Base-by-base conservation (phyloP, 2,888 invertebrate genomes). In the Zaprionus bogoriensis region DNA sequence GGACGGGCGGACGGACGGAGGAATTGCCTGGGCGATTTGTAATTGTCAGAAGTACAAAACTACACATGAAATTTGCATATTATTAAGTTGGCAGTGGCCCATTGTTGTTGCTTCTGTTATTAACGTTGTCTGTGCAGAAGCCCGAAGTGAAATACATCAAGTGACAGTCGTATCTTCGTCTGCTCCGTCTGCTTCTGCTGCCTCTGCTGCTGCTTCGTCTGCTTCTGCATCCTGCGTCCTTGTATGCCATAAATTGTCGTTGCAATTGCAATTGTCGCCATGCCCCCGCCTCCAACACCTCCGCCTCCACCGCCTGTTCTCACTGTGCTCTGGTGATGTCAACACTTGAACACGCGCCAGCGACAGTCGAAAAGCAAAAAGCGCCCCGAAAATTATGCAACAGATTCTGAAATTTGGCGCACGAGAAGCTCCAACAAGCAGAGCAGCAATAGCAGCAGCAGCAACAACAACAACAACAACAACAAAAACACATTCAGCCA, bases 261-360 rank as follows among this genome's bases (percentile, higher is more conserved):
- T 68, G 79, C 79, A 85, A 76, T 76, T 87, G 82, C 84, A 84
- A 85, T 85, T 87, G 80, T 74, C 74, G 68, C 81, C 54, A 17
- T 5, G 28, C 12, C 22, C 5, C 41, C 22, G 3, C 4, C 39
- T 23, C 10, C n/a, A n/a, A n/a, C n/a, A n/a, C n/a, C n/a, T 32
- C 9, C 28, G 14, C 28, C 3, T 10, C 2, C 17, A 28, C 4
- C n/a, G 5, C 14, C 25, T 28, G 36, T 38, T 10, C 17, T 6
- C 25, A 7, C 4, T 25, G n/a, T 36, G 19, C 17, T n/a, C 25
- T 45, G 57, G 74, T 65, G 70, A 55, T 80, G 81, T 84, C 79
- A 81, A 65, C 82, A 87, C 85, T 86, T 87, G 84, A 87, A 84
- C 85, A 86, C 85, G 85, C 84, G 77, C 81, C 74, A 76, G 72